Conservation (phyloP, 2,797 vertebrate genomes). For the Macroramphosus scolopax region DNA sequence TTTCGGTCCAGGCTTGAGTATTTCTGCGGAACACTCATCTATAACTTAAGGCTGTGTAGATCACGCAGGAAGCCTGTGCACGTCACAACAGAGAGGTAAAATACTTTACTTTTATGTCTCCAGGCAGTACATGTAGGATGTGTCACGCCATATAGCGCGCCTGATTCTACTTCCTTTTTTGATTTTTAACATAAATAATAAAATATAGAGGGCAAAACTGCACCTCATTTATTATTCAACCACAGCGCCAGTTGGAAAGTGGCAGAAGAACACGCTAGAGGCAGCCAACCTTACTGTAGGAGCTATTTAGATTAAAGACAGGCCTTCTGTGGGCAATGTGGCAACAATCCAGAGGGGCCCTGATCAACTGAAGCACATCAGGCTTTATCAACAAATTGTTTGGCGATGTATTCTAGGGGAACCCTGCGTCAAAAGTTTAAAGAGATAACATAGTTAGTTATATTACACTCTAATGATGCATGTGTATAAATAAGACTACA, state of each 20-base stretch:
- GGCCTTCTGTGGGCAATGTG: too few relatives aligned
- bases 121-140: background rate
- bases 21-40: slow-evolving; percentile 35
- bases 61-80: slow-evolving; percentile 1
- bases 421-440: too few relatives aligned
- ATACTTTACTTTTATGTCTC: slow-evolving; percentile 9
- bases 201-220: slow-evolving; percentile 41
- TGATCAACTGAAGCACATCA: too few relatives aligned
- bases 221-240: slow-evolving; percentile 56
- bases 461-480: too few relatives aligned
- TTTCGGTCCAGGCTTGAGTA: slow-evolving; percentile 5
- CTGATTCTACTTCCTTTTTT: slow-evolving; percentile 6
- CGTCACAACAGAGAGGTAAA: slow-evolving; percentile 10
- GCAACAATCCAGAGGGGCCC: too few relatives aligned
- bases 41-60: slow-evolving; percentile 5
- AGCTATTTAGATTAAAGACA: too few relatives aligned
- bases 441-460: too few relatives aligned
- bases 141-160: too few relatives aligned
- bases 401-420: too few relatives aligned
- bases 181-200: slow-evolving; percentile 53
- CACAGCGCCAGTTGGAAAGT: slow-evolving; percentile 20
- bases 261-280: slow-evolving; percentile 15
- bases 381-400: too few relatives aligned
- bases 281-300: too few relatives aligned
- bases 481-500: too few relatives aligned